Base-by-base conservation (phyloP, 2,797 vertebrate genomes). In the Hypotaenidia philippensis region DNA sequence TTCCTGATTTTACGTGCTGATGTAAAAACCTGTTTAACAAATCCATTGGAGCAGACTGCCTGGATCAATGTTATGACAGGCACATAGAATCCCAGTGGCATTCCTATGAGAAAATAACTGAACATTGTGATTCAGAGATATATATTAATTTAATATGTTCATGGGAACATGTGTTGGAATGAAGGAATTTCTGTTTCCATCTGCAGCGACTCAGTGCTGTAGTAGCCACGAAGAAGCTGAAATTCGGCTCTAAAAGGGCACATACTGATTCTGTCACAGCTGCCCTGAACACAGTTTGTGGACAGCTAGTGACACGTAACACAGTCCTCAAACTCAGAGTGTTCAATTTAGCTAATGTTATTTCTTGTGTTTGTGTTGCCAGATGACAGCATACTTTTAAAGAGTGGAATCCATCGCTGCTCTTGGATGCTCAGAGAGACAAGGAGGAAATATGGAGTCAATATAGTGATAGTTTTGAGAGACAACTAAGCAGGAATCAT, bases 21-120 rank as follows among this genome's bases (percentile, higher is more conserved):
- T 96, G 92, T 93, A 96, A 95, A 97, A 96, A 94, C 75, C 89
- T 86, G 50, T 92, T 97, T 95, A 96, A 93, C 89, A 92, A 96
- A 96, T 49, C 82, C 91, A 86, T 81, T 72, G 94, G 93, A 96
- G 92, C 87, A 65, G 78, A 81, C 76, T 91, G 91, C 88, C 86
- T 92, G 91, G 85, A 96, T 94, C 96, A 96, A 93, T 91, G 86
- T 97, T 96, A 96, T 94, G 87, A 94, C 94, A 96, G 78, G 74
- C 90, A 93, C 75, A 87, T 2, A 84, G 88, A 82, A 77, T 94
- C 80, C 91, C 91, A 82, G 0, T 44, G 66, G 89, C 71, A 88
- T 93, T 88, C 69, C 87, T 81, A 17, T 13, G 66, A 87, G 74
- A 82, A 93, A 90, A 69, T 23, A 88, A 4, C 87, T 38, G 44